These are phyloP conservation scores for Podilymbus podiceps DNA, from an alignment of 2,113 vertebrate genomes.

Conservation along the genomic window DNA sequence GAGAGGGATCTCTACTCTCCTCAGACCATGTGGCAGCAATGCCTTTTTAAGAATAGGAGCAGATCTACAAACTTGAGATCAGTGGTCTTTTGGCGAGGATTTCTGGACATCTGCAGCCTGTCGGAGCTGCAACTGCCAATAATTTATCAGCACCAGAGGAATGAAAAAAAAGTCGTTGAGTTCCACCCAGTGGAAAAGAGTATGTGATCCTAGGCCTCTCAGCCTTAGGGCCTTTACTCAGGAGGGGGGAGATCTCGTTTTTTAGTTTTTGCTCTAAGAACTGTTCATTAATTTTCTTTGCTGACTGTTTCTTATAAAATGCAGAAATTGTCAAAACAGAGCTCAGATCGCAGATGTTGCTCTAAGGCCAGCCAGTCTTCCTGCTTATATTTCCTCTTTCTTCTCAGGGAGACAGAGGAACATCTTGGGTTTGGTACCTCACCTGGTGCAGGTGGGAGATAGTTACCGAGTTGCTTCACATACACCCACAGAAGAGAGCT, in stretches of 20 bases:
- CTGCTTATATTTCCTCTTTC: background rate
- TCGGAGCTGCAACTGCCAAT: background rate
- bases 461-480: background rate
- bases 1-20: background rate
- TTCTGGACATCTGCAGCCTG: background rate
- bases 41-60: background rate
- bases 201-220: background rate
- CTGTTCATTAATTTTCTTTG: background rate
- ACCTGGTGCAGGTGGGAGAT: background rate
- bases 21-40: background rate
- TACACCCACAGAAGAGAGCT: background rate
- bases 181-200: conserved; percentile 17
- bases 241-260: background rate
- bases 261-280: background rate
- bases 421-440: background rate
- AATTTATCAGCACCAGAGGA: background rate
- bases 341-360: background rate
- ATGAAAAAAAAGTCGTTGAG: background rate
- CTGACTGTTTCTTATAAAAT: background rate
- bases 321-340: background rate
- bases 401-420: background rate
- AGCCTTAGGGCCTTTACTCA: background rate
- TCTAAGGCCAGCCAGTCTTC: background rate
- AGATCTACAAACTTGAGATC: background rate
- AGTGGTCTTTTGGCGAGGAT: background rate